A percentile compares a stretch with the other conserved stretches of the same genome.
These are phyloP conservation scores for Melieria picta DNA, from an alignment of 2,888 invertebrate species.

Conservation along the genomic window DNA sequence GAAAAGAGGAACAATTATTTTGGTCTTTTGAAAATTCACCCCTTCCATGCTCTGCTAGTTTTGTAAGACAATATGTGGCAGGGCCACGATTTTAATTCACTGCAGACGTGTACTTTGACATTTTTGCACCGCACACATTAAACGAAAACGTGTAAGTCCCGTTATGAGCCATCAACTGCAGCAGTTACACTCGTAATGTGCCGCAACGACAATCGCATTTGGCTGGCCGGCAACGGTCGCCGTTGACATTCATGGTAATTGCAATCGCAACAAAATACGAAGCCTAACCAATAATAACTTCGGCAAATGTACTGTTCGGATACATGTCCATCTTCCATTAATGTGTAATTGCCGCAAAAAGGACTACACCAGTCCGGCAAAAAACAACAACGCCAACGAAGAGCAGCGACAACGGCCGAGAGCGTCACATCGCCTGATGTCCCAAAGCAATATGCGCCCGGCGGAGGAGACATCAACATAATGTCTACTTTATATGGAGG, in stretches of 20 bases:
- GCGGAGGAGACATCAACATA: too few relatives aligned
- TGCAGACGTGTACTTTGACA: conserved; percentile 10
- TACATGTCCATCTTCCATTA: conserved; percentile 54
- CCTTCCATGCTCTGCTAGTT: too few relatives aligned
- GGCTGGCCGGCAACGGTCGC: too few relatives aligned
- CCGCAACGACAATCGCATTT: background rate
- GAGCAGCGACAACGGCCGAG: too few relatives aligned
- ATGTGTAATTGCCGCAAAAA: conserved; percentile 45
- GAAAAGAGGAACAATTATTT: too few relatives aligned
- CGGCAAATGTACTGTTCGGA: conserved; percentile 35
- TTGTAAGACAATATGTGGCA: background rate
- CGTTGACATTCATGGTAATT: conserved; percentile 36
- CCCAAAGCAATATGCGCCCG: too few relatives aligned
- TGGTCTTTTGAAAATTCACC: too few relatives aligned
- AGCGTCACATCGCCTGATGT: too few relatives aligned
- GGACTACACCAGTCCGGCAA: too few relatives aligned
- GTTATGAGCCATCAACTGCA: conserved; percentile 35
- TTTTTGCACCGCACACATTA: conserved; percentile 12
- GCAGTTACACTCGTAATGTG: conserved; percentile 27
- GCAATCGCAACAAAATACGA: conserved; percentile 26
- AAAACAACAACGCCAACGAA: too few relatives aligned
- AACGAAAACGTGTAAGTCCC: conserved; percentile 20
- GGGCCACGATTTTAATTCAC: conserved; percentile 33
- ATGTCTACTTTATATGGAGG: too few relatives aligned
- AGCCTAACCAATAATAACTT: conserved; percentile 50